Evolutionary conservation across 1,140 invertebrate species (phyloP), one percentile per base, ranked within the genome.

Genomic region (Drosophila oshimai): DNA sequence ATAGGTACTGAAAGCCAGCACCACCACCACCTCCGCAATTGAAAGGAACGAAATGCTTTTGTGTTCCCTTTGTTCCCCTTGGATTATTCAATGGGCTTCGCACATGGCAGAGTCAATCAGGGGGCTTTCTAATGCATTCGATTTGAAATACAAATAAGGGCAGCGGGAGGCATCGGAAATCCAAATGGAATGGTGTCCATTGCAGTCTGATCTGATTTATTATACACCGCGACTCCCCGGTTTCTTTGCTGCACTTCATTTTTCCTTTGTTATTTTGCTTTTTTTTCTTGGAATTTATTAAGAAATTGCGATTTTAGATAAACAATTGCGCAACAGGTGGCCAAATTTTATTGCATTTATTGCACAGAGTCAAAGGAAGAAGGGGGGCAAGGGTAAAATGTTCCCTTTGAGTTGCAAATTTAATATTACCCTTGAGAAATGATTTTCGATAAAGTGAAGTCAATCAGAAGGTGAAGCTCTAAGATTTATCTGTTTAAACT

Each of bases 61-160:
- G 41, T 44, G 41, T 26, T 44, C 12, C 41, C 41, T 46, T 57
- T 50, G 46, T 28, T 33, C 53, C 17, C 17, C 6, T 33, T 31
- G 10, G 18, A 28, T 58, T 58, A 58, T 37, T 37, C 49, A 57
- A 57, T 57, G 54, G 15, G 22, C 49, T 15, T 4, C 36, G 20
- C 33, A 41, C n/a, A n/a, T n/a, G n/a, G n/a, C n/a, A n/a, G n/a
- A n/a, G 12, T 28, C 36, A 41, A 41, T 53, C 36, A 53, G 4
- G n/a, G 22, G 20, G 22, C 18, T 22, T n/a, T 24, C 20, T n/a
- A 42, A 42, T 42, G 39, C 20, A 42, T 44, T 44, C n/a, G n/a
- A n/a, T n/a, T n/a, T n/a, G n/a, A n/a, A n/a, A n/a, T n/a, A n/a
- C n/a, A n/a, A n/a, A n/a, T n/a, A n/a, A n/a, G n/a, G n/a, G n/a